Percentiles rank a stretch among this genome's conserved stretches.
Evolutionary conservation across 2,888 invertebrate genomes (phyloP).

Genomic region (Tenodera sinensis): DNA sequence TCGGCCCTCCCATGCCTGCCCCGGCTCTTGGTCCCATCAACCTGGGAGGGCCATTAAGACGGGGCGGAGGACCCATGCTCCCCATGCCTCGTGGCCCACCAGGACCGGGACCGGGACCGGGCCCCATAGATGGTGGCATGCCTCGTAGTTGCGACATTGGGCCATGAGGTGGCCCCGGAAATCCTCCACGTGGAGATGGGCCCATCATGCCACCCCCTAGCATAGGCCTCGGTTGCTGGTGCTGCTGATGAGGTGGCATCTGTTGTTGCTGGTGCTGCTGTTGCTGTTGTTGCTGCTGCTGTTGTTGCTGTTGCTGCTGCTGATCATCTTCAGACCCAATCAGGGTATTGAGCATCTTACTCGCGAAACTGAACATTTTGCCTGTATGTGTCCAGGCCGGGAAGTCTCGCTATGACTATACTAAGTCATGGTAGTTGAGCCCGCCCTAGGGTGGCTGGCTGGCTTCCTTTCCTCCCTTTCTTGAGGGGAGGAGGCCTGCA

Average conservation of each 20-base stretch:
- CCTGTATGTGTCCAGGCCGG: slow-evolving; percentile 5
- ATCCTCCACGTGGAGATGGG: slow-evolving; percentile 32
- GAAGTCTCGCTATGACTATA: neutral
- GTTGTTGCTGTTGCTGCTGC: slow-evolving; percentile 34
- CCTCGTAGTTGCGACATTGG: slow-evolving; percentile 27
- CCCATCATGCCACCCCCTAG: slow-evolving; percentile 28
- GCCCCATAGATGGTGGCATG: slow-evolving; percentile 21
- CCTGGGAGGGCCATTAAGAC: slow-evolving; percentile 26
- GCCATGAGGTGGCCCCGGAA: slow-evolving; percentile 31
- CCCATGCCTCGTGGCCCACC: slow-evolving; percentile 23
- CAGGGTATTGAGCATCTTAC: slow-evolving; percentile 47
- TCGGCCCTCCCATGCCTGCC: slow-evolving; percentile 12
- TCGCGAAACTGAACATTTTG: slow-evolving; percentile 47
- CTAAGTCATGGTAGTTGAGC: neutral
- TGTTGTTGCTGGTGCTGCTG: slow-evolving; percentile 32
- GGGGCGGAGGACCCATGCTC: slow-evolving; percentile 25
- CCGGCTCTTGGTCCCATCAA: slow-evolving; percentile 28
- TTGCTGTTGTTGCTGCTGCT: slow-evolving; percentile 33
- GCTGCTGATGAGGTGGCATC: slow-evolving; percentile 33
- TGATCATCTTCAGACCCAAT: slow-evolving; percentile 43
- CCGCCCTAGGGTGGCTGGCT: neutral
- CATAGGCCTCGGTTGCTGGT: slow-evolving; percentile 29
- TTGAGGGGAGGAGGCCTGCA: neutral
- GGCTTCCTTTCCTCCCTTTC: neutral
- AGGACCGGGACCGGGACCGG: slow-evolving; percentile 19